Conservation (phyloP, 2,797 vertebrate genomes). For the Smutsia temminckii region DNA sequence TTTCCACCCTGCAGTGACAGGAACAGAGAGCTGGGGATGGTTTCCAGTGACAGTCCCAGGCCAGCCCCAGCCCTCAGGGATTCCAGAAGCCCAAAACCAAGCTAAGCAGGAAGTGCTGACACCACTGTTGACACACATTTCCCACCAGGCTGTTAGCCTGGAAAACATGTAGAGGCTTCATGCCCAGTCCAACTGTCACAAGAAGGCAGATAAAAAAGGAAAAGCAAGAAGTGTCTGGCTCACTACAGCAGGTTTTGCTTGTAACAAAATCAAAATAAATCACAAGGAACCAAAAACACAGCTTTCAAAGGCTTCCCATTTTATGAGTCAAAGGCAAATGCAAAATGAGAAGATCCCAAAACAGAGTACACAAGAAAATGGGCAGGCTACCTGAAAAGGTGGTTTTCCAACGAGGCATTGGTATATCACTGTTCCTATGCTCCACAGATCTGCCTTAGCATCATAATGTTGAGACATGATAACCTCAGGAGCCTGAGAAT, state of each 20-base stretch:
- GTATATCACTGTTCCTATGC: slow-evolving; percentile 97
- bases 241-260: background rate
- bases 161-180: background rate
- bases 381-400: slow-evolving; percentile 92
- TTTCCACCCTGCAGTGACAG: background rate
- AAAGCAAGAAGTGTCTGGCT: slow-evolving; percentile 22
- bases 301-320: slow-evolving; percentile 31
- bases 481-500: slow-evolving; percentile 94
- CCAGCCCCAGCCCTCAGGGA: background rate
- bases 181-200: background rate
- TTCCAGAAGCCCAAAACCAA: background rate
- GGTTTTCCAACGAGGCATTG: slow-evolving; percentile 98
- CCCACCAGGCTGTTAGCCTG: background rate
- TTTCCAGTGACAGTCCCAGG: background rate
- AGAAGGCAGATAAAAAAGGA: background rate
- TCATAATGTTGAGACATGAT: slow-evolving; percentile 99
- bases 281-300: slow-evolving; percentile 28
- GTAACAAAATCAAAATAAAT: background rate
- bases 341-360: slow-evolving; percentile 18
- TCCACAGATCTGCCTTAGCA: slow-evolving; percentile 97
- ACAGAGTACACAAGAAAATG: background rate
- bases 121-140: background rate
- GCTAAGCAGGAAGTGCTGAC: background rate
- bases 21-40: background rate
- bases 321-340: slow-evolving; percentile 25